Conservation (phyloP, 2,113 vertebrate species). For the Rostratula benghalensis region DNA sequence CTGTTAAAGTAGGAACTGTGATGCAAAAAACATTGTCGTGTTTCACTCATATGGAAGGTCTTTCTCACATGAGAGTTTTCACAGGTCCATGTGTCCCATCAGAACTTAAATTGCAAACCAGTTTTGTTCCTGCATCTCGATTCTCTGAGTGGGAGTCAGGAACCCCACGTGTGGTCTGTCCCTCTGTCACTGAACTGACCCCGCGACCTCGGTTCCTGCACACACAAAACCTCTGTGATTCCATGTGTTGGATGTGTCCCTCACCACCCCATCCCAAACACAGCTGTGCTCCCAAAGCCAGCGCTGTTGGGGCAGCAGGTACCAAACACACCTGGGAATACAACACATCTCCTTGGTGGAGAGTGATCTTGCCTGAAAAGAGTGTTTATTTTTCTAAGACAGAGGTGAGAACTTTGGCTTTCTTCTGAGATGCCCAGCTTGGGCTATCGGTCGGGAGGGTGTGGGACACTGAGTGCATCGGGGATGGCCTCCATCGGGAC, state of each 20-base stretch:
- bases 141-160: neutral
- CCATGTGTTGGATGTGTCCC: fast-evolving
- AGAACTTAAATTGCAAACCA: neutral
- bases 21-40: fast-evolving
- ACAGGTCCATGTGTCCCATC: neutral
- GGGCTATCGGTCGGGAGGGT: neutral
- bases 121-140: neutral
- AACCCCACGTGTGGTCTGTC: neutral
- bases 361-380: neutral
- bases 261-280: neutral
- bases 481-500: fast-evolving
- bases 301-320: neutral
- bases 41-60: neutral
- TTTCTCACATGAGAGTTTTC: neutral
- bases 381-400: neutral
- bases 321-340: neutral
- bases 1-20: neutral
- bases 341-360: neutral
- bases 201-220: fast-evolving
- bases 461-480: neutral
- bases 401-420: neutral
- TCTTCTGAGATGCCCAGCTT: neutral
- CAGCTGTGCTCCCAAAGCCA: neutral
- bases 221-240: neutral
- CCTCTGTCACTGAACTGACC: neutral